Evolutionary conservation across 2,797 vertebrate genomes (phyloP).

Genomic region (Muscicapa striata): DNA sequence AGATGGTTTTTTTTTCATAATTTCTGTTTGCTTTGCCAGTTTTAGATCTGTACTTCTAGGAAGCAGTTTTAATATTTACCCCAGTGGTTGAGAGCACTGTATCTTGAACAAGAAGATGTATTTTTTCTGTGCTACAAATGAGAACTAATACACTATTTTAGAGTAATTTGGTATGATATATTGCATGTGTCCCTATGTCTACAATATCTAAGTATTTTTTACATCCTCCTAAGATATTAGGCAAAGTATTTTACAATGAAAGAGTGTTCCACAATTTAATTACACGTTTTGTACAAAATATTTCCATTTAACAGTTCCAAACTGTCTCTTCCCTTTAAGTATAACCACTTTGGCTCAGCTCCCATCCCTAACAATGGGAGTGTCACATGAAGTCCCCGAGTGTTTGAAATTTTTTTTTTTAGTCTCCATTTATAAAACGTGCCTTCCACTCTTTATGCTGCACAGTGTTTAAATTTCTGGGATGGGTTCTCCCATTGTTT

Average conservation of each 20-base stretch:
- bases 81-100: background rate
- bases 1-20: accelerated
- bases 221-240: constrained; percentile 36
- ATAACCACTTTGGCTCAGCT: constrained; percentile 56
- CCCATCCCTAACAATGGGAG: constrained; percentile 50
- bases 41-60: background rate
- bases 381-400: constrained; percentile 10
- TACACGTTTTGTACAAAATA: constrained; percentile 65
- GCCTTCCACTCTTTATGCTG: background rate
- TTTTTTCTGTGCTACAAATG: background rate
- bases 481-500: background rate
- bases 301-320: constrained; percentile 65
- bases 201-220: constrained; percentile 24
- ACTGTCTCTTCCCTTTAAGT: constrained; percentile 50
- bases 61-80: background rate
- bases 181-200: constrained; percentile 10
- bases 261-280: constrained; percentile 56
- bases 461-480: background rate
- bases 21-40: background rate
- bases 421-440: background rate
- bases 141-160: background rate
- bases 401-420: background rate
- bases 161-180: constrained; percentile 12
- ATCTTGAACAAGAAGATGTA: background rate
- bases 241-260: constrained; percentile 46